Evolutionary conservation across 1,140 invertebrate species (phyloP).

Genomic region (Rhynchophorus ferrugineus): DNA sequence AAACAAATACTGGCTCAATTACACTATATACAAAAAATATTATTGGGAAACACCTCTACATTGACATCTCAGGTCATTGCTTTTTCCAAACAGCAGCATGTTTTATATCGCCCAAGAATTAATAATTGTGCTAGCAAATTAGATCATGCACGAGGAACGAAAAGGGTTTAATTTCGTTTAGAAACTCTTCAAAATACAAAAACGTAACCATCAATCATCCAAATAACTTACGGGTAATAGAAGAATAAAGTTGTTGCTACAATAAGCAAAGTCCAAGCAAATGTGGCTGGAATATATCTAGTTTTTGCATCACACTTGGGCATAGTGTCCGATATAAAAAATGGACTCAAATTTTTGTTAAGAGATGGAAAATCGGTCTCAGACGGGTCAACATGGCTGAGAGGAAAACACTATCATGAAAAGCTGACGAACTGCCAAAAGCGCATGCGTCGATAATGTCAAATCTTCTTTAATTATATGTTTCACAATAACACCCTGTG

Average conservation of each 20-base stretch:
- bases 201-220: slow-evolving; percentile 7
- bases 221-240: slow-evolving; percentile 86
- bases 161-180: neutral
- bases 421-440: neutral
- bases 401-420: slow-evolving; percentile 24
- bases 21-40: too few relatives aligned
- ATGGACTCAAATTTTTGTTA: slow-evolving; percentile 29
- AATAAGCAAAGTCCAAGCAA: slow-evolving; percentile 90
- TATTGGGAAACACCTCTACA: slow-evolving; percentile 14
- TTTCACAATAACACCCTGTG: too few relatives aligned
- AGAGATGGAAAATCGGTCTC: slow-evolving; percentile 50
- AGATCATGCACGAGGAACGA: neutral
- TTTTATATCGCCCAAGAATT: neutral
- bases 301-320: slow-evolving; percentile 89
- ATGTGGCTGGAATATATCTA: slow-evolving; percentile 89
- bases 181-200: neutral
- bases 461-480: neutral
- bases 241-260: slow-evolving; percentile 89
- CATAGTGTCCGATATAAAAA: slow-evolving; percentile 55
- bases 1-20: too few relatives aligned
- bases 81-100: slow-evolving; percentile 1
- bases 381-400: slow-evolving; percentile 59
- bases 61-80: slow-evolving; percentile 34
- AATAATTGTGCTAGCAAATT: neutral
- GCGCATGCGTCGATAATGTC: slow-evolving; percentile 1